Evolutionary conservation across 2,888 invertebrate genomes (phyloP), one percentile per base, ranked within the genome.

Genomic region (Galeopsomyia nigrocyanea): DNA sequence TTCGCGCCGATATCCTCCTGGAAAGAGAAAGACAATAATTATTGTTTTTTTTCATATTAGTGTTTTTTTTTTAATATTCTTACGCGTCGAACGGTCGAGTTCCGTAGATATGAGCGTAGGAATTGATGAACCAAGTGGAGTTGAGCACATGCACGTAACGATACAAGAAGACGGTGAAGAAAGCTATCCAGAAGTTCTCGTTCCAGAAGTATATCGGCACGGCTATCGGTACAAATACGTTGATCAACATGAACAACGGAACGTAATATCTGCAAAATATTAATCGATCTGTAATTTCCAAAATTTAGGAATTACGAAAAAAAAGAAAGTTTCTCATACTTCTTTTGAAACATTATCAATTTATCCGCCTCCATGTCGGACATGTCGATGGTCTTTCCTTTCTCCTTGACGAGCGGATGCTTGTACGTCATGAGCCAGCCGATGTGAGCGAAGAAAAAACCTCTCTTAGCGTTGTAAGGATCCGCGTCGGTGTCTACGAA

Each of bases 391-490:
- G 87, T 88, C 72, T 87, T 87, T 72, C 91, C 94, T 77, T 92
- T 91, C 72, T 89, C 88, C 46, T 89, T 90, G 53, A 94, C 93
- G 75, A 91, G 89, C 0, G 94, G 95, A 82, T 96, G 95, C 83
- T 95, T 95, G 77, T 89, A 90, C 74, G 88, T 87, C 90, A 95
- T 89, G 31, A 96, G 87, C 96, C 96, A 96, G 7, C 96, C 96
- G 65, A 96, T 90, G 83, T 96, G 96, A 3, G 93, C 90, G 87
- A 95, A 96, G 88, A 95, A 96, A 88, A 96, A 95, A 0, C 96
- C 96, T 60, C 94, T 88, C 58, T 89, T 90, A 0, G 93, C 90
- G 82, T 95, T 94, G 86, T 95, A 94, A 0, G 95, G 95, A 83
- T 95, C 95, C 0, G 90, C 93, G 79, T 93, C 91, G 0, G 91